A percentile compares a stretch with the other conserved stretches of the same genome.
These are phyloP conservation scores for Oasisia sp. DNA, from an alignment of 2,888 invertebrate species.

Conservation along the genomic window DNA sequence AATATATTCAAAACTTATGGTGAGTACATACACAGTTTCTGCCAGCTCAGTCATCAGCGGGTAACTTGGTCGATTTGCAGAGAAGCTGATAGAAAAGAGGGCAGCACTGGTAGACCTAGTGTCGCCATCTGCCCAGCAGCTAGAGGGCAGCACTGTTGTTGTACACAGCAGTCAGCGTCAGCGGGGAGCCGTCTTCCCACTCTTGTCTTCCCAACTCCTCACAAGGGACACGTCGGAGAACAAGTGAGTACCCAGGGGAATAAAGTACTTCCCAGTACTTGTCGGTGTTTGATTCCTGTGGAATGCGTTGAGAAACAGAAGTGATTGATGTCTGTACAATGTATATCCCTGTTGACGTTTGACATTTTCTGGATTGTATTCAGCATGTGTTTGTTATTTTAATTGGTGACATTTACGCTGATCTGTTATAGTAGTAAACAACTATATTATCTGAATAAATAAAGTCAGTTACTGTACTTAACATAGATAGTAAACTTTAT, in stretches of 20 bases:
- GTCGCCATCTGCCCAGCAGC: constrained; percentile 82
- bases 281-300: background rate
- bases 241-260: constrained; percentile 64
- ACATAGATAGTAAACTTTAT: too few species aligned
- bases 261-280: background rate
- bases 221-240: constrained; percentile 74
- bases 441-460: too few species aligned
- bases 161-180: constrained; percentile 19
- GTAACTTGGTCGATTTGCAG: constrained; percentile 45
- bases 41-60: background rate
- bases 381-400: too few species aligned
- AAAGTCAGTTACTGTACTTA: too few species aligned
- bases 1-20: too few species aligned
- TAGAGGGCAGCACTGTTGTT: constrained; percentile 68
- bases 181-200: constrained; percentile 78
- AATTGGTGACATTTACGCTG: too few species aligned
- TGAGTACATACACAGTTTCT: background rate
- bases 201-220: constrained; percentile 80
- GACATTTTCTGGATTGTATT: too few species aligned
- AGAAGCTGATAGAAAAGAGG: constrained; percentile 69
- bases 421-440: too few species aligned
- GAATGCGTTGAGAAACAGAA: background rate
- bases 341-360: too few species aligned
- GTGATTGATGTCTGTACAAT: background rate
- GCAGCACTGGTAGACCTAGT: constrained; percentile 78